phyloP scores from a whole-genome alignment of 2,113 vertebrate species.

The Heteronetta atricapilla region DNA sequence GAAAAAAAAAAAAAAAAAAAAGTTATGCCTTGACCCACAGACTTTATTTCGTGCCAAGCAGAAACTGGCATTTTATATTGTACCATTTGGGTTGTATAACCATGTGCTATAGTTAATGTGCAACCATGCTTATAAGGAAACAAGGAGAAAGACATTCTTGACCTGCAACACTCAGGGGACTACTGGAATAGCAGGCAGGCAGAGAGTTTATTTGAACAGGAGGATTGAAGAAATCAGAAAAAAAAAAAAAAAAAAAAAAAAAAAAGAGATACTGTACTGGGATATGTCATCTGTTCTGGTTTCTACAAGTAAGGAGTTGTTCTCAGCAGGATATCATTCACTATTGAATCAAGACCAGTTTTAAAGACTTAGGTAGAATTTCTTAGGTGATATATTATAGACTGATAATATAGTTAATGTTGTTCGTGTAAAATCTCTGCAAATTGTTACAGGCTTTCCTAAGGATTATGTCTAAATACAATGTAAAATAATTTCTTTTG shows the following conservation, averaged over 20 bases:
- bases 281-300: neutral
- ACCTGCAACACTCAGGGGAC: neutral
- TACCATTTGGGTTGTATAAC: constrained; percentile 4
- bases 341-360: neutral
- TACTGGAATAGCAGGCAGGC: neutral
- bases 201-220: neutral
- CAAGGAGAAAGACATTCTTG: neutral
- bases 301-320: neutral
- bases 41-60: neutral
- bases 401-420: neutral
- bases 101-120: neutral
- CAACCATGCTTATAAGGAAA: neutral
- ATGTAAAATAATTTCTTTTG: neutral
- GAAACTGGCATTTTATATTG: neutral
- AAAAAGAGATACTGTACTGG: neutral
- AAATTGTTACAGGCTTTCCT: neutral
- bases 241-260: constrained; percentile 7
- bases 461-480: neutral
- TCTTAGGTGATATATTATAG: neutral
- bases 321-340: neutral
- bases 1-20: constrained; percentile 11
- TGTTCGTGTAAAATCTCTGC: neutral
- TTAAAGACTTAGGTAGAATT: neutral
- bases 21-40: constrained; percentile 1
- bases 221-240: neutral